Conservation (phyloP, 2,888 invertebrate species). For the Mechanitis messenoides region DNA sequence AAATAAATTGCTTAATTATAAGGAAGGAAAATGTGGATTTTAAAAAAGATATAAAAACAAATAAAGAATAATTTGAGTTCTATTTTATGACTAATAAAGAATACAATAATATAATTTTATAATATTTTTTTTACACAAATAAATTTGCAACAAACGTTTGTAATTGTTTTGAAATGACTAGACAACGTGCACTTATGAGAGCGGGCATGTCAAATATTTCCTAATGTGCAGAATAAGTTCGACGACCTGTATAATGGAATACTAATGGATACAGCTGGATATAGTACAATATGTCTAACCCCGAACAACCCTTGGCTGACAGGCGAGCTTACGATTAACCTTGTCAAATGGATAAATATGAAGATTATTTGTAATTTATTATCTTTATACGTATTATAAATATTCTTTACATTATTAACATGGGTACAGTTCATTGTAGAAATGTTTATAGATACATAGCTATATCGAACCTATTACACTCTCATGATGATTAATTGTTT, state of each 20-base stretch:
- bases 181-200: conserved; percentile 14
- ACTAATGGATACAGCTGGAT: conserved; percentile 24
- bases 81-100: too few relatives aligned
- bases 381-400: background rate
- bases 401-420: background rate
- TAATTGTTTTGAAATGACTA: conserved; percentile 26
- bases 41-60: too few relatives aligned
- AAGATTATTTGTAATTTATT: background rate
- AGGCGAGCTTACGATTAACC: conserved; percentile 26
- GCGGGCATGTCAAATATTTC: conserved; percentile 23
- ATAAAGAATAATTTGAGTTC: too few relatives aligned
- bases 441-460: background rate
- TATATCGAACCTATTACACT: too few relatives aligned
- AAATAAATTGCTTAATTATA: too few relatives aligned
- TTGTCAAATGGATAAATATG: conserved; percentile 27
- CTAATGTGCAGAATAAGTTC: conserved; percentile 30
- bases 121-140: too few relatives aligned
- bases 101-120: too few relatives aligned
- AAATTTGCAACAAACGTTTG: background rate
- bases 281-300: conserved; percentile 24
- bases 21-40: too few relatives aligned
- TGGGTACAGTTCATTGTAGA: background rate
- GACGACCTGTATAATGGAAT: conserved; percentile 27
- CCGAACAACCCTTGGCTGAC: conserved; percentile 27
- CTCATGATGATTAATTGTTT: too few relatives aligned